Conservation (phyloP, 2,113 vertebrate species). For the Narcine bancroftii region DNA sequence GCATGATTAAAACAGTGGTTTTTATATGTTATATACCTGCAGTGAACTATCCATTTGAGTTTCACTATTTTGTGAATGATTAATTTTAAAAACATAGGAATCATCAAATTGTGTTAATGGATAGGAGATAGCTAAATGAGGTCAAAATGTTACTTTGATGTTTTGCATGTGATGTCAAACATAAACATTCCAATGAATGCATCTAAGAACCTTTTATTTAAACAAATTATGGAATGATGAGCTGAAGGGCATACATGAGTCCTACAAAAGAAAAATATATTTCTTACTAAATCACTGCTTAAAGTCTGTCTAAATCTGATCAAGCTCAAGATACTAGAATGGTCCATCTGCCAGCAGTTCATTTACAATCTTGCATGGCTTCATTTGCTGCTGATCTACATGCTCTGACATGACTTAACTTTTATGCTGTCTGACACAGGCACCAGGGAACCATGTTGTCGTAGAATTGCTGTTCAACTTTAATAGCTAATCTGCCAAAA, state of each 20-base stretch:
- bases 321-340: background rate
- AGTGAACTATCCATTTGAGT: background rate
- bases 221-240: background rate
- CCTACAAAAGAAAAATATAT: too few relatives aligned
- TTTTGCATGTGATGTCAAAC: background rate
- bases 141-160: background rate
- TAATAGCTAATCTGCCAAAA: conserved; percentile 27
- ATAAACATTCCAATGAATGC: background rate
- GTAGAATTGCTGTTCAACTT: conserved; percentile 5
- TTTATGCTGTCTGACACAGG: background rate
- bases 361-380: background rate
- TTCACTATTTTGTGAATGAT: background rate
- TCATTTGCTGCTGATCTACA: conserved; percentile 12
- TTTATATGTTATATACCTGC: too few relatives aligned
- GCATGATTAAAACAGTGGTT: too few relatives aligned
- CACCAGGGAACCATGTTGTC: background rate
- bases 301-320: background rate
- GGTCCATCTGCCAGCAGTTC: background rate
- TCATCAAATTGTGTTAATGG: background rate
- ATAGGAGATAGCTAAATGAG: background rate
- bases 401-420: background rate
- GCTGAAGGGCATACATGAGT: background rate
- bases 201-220: background rate
- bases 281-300: background rate
- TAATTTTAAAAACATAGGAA: background rate